Evolutionary conservation across 2,888 invertebrate species (phyloP).

Genomic region (Tricholauxania praeusta): DNA sequence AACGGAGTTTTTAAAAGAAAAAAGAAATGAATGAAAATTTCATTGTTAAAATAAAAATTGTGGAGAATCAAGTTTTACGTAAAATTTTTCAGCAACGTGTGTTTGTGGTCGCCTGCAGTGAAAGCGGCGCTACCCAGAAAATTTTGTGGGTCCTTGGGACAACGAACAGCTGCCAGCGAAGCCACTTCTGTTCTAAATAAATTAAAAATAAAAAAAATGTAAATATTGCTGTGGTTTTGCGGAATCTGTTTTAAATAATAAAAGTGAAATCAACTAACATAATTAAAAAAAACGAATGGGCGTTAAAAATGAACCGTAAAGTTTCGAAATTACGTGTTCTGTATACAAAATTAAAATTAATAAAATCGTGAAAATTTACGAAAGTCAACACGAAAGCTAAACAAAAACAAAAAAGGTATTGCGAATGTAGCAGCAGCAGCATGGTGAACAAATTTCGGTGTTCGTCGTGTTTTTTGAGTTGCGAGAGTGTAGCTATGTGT

Average conservation of each 20-base stretch:
- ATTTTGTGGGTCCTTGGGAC: neutral
- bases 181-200: neutral
- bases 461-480: neutral
- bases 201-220: slow-evolving; percentile 3
- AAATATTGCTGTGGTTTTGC: neutral
- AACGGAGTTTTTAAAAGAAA: neutral
- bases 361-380: slow-evolving; percentile 15
- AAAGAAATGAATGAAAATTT: neutral
- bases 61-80: slow-evolving; percentile 11
- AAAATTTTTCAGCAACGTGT: slow-evolving; percentile 37
- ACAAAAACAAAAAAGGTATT: slow-evolving; percentile 28
- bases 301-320: neutral
- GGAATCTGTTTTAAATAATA: neutral
- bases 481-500: neutral
- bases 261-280: slow-evolving; percentile 1
- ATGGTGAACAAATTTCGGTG: neutral
- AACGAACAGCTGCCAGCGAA: neutral
- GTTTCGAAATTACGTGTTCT: slow-evolving; percentile 36
- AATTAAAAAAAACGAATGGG: neutral
- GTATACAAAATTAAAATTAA: slow-evolving; percentile 38
- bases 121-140: neutral
- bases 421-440: neutral
- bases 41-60: neutral
- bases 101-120: slow-evolving; percentile 49
- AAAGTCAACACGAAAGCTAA: slow-evolving; percentile 17